A percentile compares a stretch with the other conserved stretches of the same genome.
phyloP scores from a whole-genome alignment of 2,797 vertebrate species.

The Eulemur rubriventer region DNA sequence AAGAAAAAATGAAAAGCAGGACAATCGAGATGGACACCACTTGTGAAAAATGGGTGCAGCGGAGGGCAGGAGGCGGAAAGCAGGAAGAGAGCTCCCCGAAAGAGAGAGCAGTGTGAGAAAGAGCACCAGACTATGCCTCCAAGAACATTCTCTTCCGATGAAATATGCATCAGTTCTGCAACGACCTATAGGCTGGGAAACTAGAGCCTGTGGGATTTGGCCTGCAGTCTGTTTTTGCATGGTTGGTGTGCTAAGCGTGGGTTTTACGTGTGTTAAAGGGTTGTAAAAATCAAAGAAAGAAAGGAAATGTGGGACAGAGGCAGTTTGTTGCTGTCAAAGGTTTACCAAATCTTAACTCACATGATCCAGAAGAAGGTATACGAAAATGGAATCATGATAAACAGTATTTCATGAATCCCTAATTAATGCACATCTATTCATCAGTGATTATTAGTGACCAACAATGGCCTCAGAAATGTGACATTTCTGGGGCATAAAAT shows the following conservation, averaged over 20 bases:
- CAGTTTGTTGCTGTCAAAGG: neutral
- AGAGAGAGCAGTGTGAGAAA: neutral
- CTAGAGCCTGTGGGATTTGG: neutral
- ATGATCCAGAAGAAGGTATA: neutral
- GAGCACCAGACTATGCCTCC: neutral
- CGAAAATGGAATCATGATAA: neutral
- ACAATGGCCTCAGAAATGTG: neutral
- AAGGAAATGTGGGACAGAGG: neutral
- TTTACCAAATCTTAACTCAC: neutral
- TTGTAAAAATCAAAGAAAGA: neutral
- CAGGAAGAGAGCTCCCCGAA: neutral
- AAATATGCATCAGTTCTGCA: neutral
- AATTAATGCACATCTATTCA: neutral
- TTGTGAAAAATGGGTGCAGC: neutral
- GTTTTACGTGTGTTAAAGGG: neutral
- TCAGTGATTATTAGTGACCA: neutral
- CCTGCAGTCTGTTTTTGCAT: neutral
- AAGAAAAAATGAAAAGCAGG: neutral
- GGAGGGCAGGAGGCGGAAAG: neutral
- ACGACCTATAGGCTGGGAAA: neutral
- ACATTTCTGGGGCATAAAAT: neutral
- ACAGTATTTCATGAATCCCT: neutral
- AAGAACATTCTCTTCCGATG: neutral
- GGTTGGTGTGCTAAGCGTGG: neutral
- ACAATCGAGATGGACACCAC: neutral